These are phyloP conservation scores for Embidobia sp. DNA, from an alignment of 2,888 invertebrate genomes.

Conservation along the genomic window DNA sequence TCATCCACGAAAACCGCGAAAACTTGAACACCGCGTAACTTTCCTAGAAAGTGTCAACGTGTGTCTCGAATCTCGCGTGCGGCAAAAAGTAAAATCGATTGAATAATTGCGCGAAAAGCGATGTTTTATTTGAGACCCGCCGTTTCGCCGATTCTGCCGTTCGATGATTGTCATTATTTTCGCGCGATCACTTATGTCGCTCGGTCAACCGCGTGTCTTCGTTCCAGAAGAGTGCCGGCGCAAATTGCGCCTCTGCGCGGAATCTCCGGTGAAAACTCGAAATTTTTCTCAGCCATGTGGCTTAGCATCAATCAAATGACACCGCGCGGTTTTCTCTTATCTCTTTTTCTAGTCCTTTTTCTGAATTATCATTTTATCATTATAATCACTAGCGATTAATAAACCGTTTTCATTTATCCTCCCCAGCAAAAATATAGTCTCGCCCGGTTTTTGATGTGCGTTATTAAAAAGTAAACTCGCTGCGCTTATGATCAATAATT, in stretches of 20 bases:
- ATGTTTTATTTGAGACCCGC: slow-evolving; percentile 64
- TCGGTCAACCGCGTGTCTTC: slow-evolving; percentile 69
- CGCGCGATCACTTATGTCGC: slow-evolving; percentile 62
- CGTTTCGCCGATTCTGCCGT: slow-evolving; percentile 28
- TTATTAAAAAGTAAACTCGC: no score
- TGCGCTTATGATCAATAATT: no score
- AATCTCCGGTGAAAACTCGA: slow-evolving; percentile 71
- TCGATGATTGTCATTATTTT: slow-evolving; percentile 51
- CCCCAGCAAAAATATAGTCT: no score
- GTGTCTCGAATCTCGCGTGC: not conserved
- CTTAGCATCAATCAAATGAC: slow-evolving; percentile 53
- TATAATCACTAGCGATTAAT: no score
- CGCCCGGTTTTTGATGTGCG: no score
- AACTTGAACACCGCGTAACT: slow-evolving; percentile 20
- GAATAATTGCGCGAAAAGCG: slow-evolving; percentile 66
- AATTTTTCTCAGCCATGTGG: slow-evolving; percentile 67
- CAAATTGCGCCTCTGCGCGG: slow-evolving; percentile 66
- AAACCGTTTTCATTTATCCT: no score
- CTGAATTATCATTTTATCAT: no score
- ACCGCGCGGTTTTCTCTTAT: slow-evolving; percentile 42
- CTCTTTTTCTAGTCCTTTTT: slow-evolving; percentile 65
- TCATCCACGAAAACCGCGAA: slow-evolving; percentile 24
- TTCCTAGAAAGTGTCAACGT: slow-evolving; percentile 35
- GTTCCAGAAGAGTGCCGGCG: slow-evolving; percentile 73
- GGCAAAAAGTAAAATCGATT: slow-evolving; percentile 55